phyloP scores from a whole-genome alignment of 2,888 invertebrate genomes.

The Yponomeuta malinellus region DNA sequence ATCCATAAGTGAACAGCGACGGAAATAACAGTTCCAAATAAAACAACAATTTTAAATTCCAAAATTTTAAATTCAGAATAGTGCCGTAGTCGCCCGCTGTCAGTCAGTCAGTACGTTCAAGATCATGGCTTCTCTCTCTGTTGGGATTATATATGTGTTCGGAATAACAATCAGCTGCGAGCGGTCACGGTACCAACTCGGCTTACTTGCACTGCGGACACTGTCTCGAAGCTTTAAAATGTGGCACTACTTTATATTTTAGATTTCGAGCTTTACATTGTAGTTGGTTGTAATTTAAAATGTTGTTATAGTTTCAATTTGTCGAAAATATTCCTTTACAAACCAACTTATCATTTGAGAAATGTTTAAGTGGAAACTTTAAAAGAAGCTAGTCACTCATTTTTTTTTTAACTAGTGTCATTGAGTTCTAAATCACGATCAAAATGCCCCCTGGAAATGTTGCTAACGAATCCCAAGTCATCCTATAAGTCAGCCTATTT shows the following conservation, averaged over 20 bases:
- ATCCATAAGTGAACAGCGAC: neutral
- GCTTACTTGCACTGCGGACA: conserved; percentile 3
- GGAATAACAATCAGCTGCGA: conserved; percentile 53
- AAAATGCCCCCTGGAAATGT: too few relatives aligned
- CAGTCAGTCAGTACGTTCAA: conserved; percentile 36
- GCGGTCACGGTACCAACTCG: neutral
- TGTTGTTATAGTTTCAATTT: too few relatives aligned
- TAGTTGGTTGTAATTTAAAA: neutral
- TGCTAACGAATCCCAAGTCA: too few relatives aligned
- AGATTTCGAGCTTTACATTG: neutral
- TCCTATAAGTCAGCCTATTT: neutral
- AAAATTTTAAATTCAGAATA: conserved; percentile 35
- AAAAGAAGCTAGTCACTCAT: too few relatives aligned
- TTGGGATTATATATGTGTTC: conserved; percentile 56
- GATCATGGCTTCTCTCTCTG: conserved; percentile 52
- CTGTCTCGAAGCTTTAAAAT: neutral
- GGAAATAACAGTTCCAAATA: conserved; percentile 3
- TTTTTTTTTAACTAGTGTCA: too few relatives aligned
- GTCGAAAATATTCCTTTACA: too few relatives aligned
- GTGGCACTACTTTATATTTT: neutral
- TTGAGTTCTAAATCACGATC: too few relatives aligned
- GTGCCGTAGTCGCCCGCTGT: conserved; percentile 38
- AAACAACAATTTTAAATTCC: neutral
- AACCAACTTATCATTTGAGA: too few relatives aligned
- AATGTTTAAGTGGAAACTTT: too few relatives aligned